Percentiles rank a stretch among this genome's conserved stretches.
Conservation (phyloP, 2,888 invertebrate species). For the Gisinianus flammeolus region DNA sequence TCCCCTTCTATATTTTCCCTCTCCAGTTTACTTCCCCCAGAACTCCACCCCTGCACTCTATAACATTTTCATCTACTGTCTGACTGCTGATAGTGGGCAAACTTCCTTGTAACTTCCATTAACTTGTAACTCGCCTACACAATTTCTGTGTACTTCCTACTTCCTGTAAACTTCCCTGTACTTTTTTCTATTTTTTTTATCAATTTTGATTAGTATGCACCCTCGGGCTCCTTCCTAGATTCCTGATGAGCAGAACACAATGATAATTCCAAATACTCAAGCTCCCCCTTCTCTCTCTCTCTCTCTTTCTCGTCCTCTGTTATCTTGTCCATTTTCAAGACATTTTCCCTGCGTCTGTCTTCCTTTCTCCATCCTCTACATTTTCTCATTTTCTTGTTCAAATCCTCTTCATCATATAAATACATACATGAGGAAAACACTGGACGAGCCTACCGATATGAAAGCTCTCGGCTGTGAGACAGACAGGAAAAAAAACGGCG, state of each 20-base stretch:
- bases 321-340: background rate
- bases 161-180: background rate
- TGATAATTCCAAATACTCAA: slow-evolving; percentile 22
- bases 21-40: too few relatives aligned
- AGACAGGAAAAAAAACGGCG: too few relatives aligned
- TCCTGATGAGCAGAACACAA: slow-evolving; percentile 31
- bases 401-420: background rate
- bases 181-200: slow-evolving; percentile 20
- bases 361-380: background rate
- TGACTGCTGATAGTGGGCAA: background rate
- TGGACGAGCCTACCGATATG: too few relatives aligned
- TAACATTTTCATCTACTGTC: too few relatives aligned
- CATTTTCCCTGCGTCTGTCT: background rate
- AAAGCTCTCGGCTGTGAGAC: too few relatives aligned
- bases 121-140: background rate
- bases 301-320: background rate
- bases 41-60: too few relatives aligned
- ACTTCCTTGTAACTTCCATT: background rate
- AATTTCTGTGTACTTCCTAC: background rate
- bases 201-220: slow-evolving; percentile 38
- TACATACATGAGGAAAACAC: too few relatives aligned
- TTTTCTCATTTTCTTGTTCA: background rate
- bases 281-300: background rate
- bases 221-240: slow-evolving; percentile 13
- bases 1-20: too few relatives aligned